These are phyloP conservation scores for Rissa tridactyla DNA, from an alignment of 2,113 vertebrate species.

Conservation along the genomic window DNA sequence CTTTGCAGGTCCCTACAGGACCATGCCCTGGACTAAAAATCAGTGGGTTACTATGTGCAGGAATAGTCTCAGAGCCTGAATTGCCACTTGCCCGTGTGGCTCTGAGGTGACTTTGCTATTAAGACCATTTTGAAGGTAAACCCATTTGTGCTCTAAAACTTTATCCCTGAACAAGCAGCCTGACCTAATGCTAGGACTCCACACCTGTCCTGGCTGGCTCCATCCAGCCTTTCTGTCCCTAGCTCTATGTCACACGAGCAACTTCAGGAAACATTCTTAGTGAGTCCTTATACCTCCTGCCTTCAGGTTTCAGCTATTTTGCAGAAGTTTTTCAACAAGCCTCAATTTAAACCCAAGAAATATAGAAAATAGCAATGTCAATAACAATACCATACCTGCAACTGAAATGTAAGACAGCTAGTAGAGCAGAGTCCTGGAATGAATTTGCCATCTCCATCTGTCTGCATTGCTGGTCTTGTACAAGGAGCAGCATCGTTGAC, in stretches of 20 bases:
- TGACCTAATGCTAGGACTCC: background rate
- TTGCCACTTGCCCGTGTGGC: background rate
- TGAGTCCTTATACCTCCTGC: background rate
- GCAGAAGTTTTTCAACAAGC: background rate
- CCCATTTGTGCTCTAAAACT: background rate
- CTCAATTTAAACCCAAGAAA: background rate
- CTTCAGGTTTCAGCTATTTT: background rate
- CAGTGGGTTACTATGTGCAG: background rate
- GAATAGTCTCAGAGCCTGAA: background rate
- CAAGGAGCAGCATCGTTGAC: background rate
- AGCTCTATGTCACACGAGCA: background rate
- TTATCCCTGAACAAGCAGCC: background rate
- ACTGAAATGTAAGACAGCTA: background rate
- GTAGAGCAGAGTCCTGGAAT: background rate
- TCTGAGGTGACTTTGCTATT: background rate
- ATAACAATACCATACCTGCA: accelerated
- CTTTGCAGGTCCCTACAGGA: background rate
- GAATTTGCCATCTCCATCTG: background rate
- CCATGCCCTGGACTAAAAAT: background rate
- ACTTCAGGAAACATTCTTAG: background rate
- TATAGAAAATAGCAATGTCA: background rate
- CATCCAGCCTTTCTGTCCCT: no score
- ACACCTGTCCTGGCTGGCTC: accelerated
- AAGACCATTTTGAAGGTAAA: background rate
- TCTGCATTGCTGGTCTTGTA: background rate